Conservation (phyloP, 2,113 vertebrate species). For the Saccopteryx leptura region DNA sequence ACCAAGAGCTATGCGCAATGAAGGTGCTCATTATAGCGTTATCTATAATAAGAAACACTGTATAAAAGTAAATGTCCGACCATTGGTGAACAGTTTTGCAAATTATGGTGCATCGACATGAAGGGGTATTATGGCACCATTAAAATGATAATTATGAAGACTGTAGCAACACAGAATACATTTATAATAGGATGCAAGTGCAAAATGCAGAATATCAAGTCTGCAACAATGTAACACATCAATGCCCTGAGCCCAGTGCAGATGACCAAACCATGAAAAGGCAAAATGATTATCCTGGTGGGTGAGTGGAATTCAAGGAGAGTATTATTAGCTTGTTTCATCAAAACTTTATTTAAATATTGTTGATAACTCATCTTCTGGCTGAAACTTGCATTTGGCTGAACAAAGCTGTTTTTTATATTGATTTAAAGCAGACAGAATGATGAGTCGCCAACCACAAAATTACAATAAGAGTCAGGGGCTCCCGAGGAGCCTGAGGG, state of each 20-base stretch:
- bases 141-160: slow-evolving; percentile 74
- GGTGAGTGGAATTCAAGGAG: neutral
- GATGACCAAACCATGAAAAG: neutral
- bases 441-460: no score
- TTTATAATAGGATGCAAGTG: neutral
- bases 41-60: slow-evolving; percentile 47
- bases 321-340: slow-evolving; percentile 30
- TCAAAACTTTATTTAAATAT: slow-evolving; percentile 52
- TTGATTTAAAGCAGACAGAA: neutral
- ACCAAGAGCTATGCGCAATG: slow-evolving; percentile 30
- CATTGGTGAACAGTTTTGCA: slow-evolving; percentile 54
- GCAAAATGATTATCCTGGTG: neutral
- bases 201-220: neutral
- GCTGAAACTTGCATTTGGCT: slow-evolving; percentile 6
- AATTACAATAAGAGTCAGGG: neutral
- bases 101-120: slow-evolving; percentile 57
- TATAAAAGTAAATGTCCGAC: slow-evolving; percentile 65
- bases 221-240: neutral
- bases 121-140: slow-evolving; percentile 43
- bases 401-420: neutral
- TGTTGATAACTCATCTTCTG: neutral
- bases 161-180: neutral
- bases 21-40: slow-evolving; percentile 8
- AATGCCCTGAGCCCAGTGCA: neutral
- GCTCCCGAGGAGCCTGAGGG: accelerated